Evolutionary conservation across 2,888 invertebrate species (phyloP), one percentile per base, ranked within the genome.

Genomic region (Minunthozetes semirufus): DNA sequence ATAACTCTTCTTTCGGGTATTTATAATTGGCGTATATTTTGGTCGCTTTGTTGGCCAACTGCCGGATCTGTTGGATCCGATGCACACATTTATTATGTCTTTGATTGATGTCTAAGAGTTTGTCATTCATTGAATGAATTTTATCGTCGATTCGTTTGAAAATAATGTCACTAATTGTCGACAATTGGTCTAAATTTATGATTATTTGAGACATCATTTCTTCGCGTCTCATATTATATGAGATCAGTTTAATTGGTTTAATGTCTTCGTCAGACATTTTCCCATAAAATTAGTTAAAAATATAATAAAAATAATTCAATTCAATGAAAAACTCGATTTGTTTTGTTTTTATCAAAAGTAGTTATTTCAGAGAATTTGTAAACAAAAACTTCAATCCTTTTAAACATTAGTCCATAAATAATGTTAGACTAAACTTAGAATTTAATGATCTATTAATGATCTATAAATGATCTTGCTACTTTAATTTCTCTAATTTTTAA

Each of bases 151-250:
- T 88, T 75, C 88, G 87, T 75, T 86, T 84, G 82, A 94, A 93
- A 79, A 94, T 88, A 81, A 90, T 89, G 80, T 89, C 88, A 72
- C 92, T 88, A 78, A 92, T 88, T 80, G 88, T 88, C 80, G 89
- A 88, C 80, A 95, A 85, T 84, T 91, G 89, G 80, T 93, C 90
- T 78, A 95, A 86, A 48, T 90, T 88, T 82, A 92, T 89, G 71
- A 92, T 91, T 80, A 94, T 91, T 85, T 93, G 93, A 78, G 91
- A 86, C 79, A 94, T 89, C 29, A 92, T 92, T 85, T 95, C 95
- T 83, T 94, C 93, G 78, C 90, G 89, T 78, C 90, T 88, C 81
- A 94, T 86, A 86, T 68, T 68, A 42, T 68, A 42, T 22, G 68
- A 68, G 11, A 68, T 68, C 46, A 68, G 22, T 46, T 68, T 8